Base-by-base conservation (phyloP, 2,888 invertebrate species). In the Erebia ligea region DNA sequence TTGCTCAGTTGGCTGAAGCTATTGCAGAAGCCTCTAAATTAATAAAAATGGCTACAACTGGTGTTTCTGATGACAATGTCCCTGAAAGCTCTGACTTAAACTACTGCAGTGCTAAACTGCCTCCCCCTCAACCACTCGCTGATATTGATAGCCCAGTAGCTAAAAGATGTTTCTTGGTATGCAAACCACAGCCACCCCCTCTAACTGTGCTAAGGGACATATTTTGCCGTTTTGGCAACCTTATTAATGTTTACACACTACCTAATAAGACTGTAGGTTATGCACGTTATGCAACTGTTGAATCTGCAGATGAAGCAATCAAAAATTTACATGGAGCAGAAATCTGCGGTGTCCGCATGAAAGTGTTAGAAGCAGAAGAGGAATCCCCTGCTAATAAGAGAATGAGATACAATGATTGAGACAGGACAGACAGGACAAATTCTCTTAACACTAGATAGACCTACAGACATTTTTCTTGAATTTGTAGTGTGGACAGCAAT, bases 251-350 rank as follows among this genome's bases (percentile, higher is more conserved):
- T 2, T 98, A 98, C 84, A 95, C 98, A 86, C 91, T 98, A 77
- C 96, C 96, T 63, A 97, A 98, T 83, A 97, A 97, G 84, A 98
- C 98, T 81, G 98, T 97, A 87, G 98, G 98, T 0, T 98, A 98
- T 89, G 98, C 97, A 8, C 97, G 98, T 81, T 98, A 97, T 89
- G 96, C 97, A 3, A 94, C 94, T 63, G 94, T 93, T 67, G 95
- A 95, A 54, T 96, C 97, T 74, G 98, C 98, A 0, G 95, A 96
- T 77, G 94, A 95, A 79, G 97, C 98, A 1, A 96, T 97, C 62
- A 80, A 70, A 62, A 76, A 75, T 1, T 88, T 98, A 61, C 98
- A 98, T 84, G 98, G 98, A 11, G 97, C 98, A 72, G 98, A 98
- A 86, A 95, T 98, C 71, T 97, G 96, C 80, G 98, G 98, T 34